A percentile compares a stretch with the other conserved stretches of the same genome.
Conservation (phyloP, 2,113 vertebrate species). For the Dolichotis patagonum region DNA sequence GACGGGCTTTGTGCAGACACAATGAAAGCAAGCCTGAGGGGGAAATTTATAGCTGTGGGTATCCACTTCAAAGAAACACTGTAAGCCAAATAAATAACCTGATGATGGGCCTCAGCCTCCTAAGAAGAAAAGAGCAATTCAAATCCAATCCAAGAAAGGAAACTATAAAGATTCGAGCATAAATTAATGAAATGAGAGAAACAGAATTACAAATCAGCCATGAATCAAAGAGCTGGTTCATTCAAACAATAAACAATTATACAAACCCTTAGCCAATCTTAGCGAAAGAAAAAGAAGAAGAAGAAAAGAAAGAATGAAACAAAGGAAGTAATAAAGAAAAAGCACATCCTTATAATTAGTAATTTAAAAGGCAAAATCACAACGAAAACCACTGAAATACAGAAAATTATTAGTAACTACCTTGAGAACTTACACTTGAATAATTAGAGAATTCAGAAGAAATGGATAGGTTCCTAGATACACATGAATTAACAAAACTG, state of each 20-base stretch:
- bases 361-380: neutral
- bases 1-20: neutral
- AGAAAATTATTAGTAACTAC: neutral
- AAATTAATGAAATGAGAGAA: neutral
- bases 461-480: neutral
- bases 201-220: neutral
- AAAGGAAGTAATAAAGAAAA: neutral
- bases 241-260: neutral
- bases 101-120: neutral
- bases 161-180: neutral
- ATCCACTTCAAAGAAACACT: neutral
- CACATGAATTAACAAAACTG: neutral
- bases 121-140: neutral
- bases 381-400: neutral
- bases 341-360: neutral
- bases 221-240: neutral
- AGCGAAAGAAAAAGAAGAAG: neutral
- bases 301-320: neutral
- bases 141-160: neutral
- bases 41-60: neutral
- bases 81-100: neutral
- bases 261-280: neutral
- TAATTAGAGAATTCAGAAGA: neutral
- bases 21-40: neutral
- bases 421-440: neutral